These are phyloP conservation scores for Ploceus nigricollis DNA, from an alignment of 2,113 vertebrate genomes.

Conservation along the genomic window DNA sequence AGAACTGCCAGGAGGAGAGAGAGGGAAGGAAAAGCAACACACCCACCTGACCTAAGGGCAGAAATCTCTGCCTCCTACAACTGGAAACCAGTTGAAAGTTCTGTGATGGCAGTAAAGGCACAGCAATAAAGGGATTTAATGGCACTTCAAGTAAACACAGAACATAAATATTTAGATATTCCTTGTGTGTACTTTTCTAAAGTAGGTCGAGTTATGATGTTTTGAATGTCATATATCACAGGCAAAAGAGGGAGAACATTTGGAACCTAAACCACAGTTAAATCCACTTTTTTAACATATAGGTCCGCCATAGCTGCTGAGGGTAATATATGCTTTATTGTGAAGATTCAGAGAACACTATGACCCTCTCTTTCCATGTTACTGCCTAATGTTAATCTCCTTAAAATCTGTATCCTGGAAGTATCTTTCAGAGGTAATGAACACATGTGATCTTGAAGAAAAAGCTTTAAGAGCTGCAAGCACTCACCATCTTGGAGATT, in stretches of 20 bases:
- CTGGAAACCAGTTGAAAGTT: neutral
- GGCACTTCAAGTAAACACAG: neutral
- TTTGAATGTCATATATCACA: neutral
- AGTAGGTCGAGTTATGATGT: neutral
- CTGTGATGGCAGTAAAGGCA: neutral
- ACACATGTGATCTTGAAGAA: neutral
- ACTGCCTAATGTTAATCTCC: neutral
- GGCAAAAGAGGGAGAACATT: neutral
- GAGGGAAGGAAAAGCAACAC: neutral
- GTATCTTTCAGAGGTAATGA: neutral
- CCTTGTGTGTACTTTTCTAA: neutral
- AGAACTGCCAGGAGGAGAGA: neutral
- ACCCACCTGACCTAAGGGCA: neutral
- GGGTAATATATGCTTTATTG: neutral
- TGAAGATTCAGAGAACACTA: neutral
- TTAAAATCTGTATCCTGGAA: neutral
- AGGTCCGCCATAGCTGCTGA: neutral
- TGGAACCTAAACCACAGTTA: neutral
- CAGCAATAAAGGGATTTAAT: neutral
- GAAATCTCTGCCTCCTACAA: neutral
- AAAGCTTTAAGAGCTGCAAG: neutral
- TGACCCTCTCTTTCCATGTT: neutral
- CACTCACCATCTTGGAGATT: neutral
- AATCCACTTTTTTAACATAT: neutral
- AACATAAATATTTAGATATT: neutral